Conservation (phyloP, 2,797 vertebrate species). For the Toxotes lorentzi region DNA sequence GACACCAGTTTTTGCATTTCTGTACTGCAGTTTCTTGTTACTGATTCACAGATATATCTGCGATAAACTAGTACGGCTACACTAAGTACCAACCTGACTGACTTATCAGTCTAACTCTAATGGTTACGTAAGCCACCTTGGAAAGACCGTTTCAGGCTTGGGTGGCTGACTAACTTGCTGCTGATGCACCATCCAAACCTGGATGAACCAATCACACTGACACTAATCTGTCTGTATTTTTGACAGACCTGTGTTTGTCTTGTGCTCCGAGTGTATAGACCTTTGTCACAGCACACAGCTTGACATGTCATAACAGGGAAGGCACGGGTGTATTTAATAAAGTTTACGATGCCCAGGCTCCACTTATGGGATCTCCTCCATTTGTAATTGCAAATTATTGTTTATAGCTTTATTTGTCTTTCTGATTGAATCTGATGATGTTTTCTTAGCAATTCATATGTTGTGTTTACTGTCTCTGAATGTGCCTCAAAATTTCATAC, state of each 20-base stretch:
- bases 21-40: neutral
- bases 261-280: neutral
- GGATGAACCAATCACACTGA: neutral
- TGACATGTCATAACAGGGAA: neutral
- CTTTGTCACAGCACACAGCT: neutral
- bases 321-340: neutral
- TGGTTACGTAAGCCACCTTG: neutral
- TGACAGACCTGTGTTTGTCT: neutral
- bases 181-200: neutral
- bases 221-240: neutral
- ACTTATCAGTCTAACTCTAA: neutral
- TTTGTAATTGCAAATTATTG: neutral
- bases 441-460: neutral
- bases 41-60: neutral
- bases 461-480: neutral
- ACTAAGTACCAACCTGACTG: neutral
- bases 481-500: neutral
- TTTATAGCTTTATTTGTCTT: neutral
- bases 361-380: neutral
- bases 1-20: neutral
- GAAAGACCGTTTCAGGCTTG: neutral
- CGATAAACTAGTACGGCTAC: accelerated
- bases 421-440: neutral
- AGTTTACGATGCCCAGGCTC: neutral
- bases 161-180: neutral